Evolutionary conservation across 2,113 vertebrate genomes (phyloP).

Genomic region (Podocnemis expansa): DNA sequence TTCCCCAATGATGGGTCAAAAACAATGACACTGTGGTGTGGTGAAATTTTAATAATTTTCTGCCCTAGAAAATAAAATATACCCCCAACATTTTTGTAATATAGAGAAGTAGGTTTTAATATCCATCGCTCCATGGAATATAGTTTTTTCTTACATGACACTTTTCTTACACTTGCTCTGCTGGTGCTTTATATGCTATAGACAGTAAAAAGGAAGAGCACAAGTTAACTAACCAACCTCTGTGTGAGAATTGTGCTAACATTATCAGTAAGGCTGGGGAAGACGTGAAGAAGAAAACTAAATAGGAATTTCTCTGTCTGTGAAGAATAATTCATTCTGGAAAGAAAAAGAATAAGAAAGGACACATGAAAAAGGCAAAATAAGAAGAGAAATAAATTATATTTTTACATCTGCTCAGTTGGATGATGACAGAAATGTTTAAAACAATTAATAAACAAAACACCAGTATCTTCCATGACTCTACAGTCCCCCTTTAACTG

Average conservation of each 20-base stretch:
- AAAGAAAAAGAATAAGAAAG: neutral
- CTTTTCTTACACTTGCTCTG: neutral
- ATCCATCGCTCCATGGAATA: neutral
- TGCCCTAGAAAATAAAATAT: neutral
- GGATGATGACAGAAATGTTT: neutral
- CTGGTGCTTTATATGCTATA: neutral
- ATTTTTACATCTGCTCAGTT: slow-evolving; percentile 26
- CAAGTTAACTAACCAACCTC: neutral
- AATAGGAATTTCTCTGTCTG: neutral
- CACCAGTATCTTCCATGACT: neutral
- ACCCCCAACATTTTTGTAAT: neutral
- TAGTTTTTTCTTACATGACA: neutral
- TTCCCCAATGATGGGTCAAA: neutral
- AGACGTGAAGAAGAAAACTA: neutral
- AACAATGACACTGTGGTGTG: neutral
- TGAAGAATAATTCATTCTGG: neutral
- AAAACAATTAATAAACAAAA: neutral
- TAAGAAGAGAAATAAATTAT: slow-evolving; percentile 19
- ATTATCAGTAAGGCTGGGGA: neutral
- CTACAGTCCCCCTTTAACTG: neutral
- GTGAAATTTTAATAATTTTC: neutral
- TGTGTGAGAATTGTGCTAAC: neutral
- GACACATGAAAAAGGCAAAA: neutral
- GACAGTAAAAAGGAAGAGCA: neutral
- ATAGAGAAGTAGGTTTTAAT: rapidly evolving